Percentiles rank a stretch among this genome's conserved stretches.
phyloP scores from a whole-genome alignment of 2,797 vertebrate genomes.

The Monodelphis domestica region DNA sequence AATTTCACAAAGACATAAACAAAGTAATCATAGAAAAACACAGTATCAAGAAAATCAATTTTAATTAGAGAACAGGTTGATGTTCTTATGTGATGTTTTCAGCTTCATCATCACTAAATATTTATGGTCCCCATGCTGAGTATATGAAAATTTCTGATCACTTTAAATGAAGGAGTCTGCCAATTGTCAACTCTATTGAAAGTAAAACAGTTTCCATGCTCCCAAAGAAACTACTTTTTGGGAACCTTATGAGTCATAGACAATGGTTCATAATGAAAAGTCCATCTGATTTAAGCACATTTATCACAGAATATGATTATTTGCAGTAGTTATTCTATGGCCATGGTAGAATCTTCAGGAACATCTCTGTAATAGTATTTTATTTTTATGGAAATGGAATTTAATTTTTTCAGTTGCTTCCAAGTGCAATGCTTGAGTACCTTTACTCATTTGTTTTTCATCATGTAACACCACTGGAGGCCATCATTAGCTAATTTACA shows the following conservation, averaged over 20 bases:
- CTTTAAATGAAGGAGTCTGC: constrained; percentile 19
- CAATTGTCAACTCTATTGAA: neutral
- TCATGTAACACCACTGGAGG: constrained; percentile 80
- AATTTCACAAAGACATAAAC: constrained; percentile 2
- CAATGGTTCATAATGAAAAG: constrained; percentile 52
- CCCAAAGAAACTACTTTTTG: constrained; percentile 41
- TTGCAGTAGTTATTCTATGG: constrained; percentile 77
- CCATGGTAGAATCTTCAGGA: constrained; percentile 70
- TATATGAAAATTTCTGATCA: neutral
- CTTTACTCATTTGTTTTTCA: constrained; percentile 82
- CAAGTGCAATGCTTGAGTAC: constrained; percentile 78
- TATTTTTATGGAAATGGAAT: constrained; percentile 80
- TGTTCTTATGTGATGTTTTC: constrained; percentile 34
- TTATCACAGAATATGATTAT: constrained; percentile 78
- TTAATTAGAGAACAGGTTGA: constrained; percentile 45
- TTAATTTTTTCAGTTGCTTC: constrained; percentile 80
- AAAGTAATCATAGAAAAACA: constrained; percentile 39
- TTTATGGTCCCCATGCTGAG: constrained; percentile 11
- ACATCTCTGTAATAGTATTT: constrained; percentile 69
- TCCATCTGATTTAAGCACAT: constrained; percentile 56
- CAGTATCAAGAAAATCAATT: constrained; percentile 37
- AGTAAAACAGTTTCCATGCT: neutral
- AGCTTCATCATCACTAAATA: constrained; percentile 25
- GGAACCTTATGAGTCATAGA: constrained; percentile 65
- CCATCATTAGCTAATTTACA: constrained; percentile 84